A percentile compares a stretch with the other conserved stretches of the same genome.
Evolutionary conservation across 2,113 vertebrate species (phyloP).

Genomic region (Calidris pygmaea): DNA sequence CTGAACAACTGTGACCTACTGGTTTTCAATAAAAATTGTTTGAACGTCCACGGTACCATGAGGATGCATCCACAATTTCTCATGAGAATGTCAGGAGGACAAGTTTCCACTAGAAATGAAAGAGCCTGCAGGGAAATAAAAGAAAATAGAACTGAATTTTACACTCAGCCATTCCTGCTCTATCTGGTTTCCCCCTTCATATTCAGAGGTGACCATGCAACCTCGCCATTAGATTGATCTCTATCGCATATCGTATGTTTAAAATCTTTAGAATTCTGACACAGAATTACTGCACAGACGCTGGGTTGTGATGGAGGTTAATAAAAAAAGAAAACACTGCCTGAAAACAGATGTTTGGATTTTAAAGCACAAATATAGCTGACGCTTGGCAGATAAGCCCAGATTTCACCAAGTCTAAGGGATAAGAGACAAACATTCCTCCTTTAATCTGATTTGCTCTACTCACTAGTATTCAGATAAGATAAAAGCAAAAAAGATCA

Average conservation of each 20-base stretch:
- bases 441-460: constrained; percentile 67
- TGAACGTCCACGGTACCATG: neutral
- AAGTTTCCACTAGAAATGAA: neutral
- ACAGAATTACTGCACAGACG: constrained; percentile 24
- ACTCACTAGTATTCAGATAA: constrained; percentile 38
- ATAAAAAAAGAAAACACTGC: constrained; percentile 33
- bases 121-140: neutral
- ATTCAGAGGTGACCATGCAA: neutral
- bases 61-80: neutral
- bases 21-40: neutral
- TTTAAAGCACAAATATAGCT: constrained; percentile 38
- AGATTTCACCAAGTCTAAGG: constrained; percentile 47
- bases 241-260: neutral
- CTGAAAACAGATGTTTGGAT: constrained; percentile 53
- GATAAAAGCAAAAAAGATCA: constrained; percentile 44
- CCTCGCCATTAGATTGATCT: neutral
- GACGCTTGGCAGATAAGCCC: constrained; percentile 43
- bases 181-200: neutral
- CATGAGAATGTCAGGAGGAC: neutral
- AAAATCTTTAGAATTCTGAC: neutral
- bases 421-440: constrained; percentile 33
- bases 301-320: constrained; percentile 6
- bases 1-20: neutral
- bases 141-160: neutral
- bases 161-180: neutral